Percentiles rank a stretch among this genome's conserved stretches.
Conservation (phyloP, 2,797 vertebrate species). For the Rhadinocentrus ornatus region DNA sequence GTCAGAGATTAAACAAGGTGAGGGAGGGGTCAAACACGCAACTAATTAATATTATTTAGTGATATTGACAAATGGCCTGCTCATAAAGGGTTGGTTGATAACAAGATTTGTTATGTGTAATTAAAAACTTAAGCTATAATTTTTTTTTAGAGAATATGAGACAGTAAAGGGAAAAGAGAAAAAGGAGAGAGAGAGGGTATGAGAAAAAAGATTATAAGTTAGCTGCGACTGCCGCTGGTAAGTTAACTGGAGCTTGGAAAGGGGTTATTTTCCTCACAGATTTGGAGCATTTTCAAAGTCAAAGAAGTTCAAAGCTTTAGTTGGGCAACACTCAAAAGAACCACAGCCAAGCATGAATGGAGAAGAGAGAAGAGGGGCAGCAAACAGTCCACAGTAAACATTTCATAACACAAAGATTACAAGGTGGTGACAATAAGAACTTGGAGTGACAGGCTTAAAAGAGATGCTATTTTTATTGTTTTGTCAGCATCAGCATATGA, state of each 20-base stretch:
- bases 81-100: neutral
- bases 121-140: constrained; percentile 3
- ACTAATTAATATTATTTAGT: neutral
- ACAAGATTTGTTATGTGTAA: constrained; percentile 4
- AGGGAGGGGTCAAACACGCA: constrained; percentile 31
- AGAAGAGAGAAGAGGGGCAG: constrained; percentile 34
- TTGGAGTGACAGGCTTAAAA: too few relatives aligned
- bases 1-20: constrained; percentile 44
- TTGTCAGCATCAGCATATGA: constrained; percentile 3
- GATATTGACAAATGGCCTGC: constrained; percentile 11
- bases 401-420: constrained; percentile 42
- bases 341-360: constrained; percentile 62
- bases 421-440: constrained; percentile 11
- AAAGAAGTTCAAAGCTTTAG: constrained; percentile 79
- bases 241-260: constrained; percentile 58
- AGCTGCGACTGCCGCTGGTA: constrained; percentile 50
- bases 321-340: constrained; percentile 76
- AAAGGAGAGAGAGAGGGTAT: neutral
- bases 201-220: constrained; percentile 52
- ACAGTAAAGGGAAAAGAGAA: constrained; percentile 10
- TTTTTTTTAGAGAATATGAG: neutral
- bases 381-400: constrained; percentile 61
- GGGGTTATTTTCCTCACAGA: constrained; percentile 60
- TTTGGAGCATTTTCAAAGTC: constrained; percentile 72
- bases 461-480: constrained; percentile 27